A percentile compares a stretch with the other conserved stretches of the same genome.
phyloP scores from a whole-genome alignment of 2,888 invertebrate species.

The Brenthis daphne region DNA sequence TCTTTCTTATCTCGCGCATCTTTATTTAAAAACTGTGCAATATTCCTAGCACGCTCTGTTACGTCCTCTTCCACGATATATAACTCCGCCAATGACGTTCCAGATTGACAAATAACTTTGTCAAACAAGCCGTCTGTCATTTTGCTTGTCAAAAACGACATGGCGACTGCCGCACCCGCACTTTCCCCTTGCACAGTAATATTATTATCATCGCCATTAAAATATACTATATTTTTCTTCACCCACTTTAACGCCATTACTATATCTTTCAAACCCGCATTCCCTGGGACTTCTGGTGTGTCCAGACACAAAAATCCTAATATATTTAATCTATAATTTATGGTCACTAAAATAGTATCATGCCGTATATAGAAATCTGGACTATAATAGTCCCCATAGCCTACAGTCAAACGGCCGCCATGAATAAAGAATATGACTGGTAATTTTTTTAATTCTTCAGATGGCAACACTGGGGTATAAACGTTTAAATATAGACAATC shows the following conservation, averaged over 20 bases:
- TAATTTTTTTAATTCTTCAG: constrained; percentile 54
- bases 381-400: constrained; percentile 74
- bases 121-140: constrained; percentile 59
- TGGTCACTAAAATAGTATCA: constrained; percentile 65
- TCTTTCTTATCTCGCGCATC: constrained; percentile 47
- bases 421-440: constrained; percentile 83
- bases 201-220: constrained; percentile 64
- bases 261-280: constrained; percentile 66
- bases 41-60: constrained; percentile 53
- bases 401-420: constrained; percentile 80
- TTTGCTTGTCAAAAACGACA: constrained; percentile 56
- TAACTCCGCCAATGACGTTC: constrained; percentile 58
- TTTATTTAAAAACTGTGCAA: constrained; percentile 56
- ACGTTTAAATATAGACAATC: constrained; percentile 87
- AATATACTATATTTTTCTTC: constrained; percentile 57
- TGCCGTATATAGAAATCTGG: constrained; percentile 67
- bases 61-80: constrained; percentile 59
- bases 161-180: constrained; percentile 57
- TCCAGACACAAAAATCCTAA: constrained; percentile 67
- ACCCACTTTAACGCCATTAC: constrained; percentile 69
- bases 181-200: constrained; percentile 69
- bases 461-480: constrained; percentile 82
- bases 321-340: constrained; percentile 66
- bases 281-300: constrained; percentile 67
- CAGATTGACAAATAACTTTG: constrained; percentile 65